Conservation (phyloP, 2,797 vertebrate species). For the Esox lucius region DNA sequence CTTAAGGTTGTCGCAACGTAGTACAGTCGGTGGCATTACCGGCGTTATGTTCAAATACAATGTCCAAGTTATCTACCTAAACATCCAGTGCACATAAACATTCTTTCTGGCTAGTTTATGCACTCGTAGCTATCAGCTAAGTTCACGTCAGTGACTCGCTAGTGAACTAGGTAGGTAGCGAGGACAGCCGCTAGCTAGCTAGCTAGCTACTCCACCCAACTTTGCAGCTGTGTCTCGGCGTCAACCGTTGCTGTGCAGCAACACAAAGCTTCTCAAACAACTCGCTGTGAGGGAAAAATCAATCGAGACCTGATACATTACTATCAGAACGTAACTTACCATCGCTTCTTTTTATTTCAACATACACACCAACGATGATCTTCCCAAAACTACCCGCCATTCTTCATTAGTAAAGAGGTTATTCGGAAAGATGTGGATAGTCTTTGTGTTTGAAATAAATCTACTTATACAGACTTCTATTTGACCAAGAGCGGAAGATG, state of each 20-base stretch:
- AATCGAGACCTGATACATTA: not conserved
- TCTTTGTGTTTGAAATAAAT: constrained; percentile 2
- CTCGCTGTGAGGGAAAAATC: constrained; percentile 39
- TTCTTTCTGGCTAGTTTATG: not conserved
- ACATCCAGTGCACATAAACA: too few species aligned
- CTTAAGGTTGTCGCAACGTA: too few species aligned
- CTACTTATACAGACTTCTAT: not conserved
- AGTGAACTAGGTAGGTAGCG: not conserved
- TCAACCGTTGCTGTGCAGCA: constrained; percentile 53
- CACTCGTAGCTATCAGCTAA: not conserved
- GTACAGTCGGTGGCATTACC: too few species aligned
- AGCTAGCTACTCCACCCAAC: constrained; percentile 29
- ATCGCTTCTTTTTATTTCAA: constrained; percentile 96
- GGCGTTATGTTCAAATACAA: too few species aligned
- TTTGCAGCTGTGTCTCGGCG: constrained; percentile 32
- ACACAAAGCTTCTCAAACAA: constrained; percentile 62
- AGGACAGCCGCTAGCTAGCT: not conserved
- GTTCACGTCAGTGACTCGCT: not conserved
- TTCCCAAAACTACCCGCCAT: constrained; percentile 93
- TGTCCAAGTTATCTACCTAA: too few species aligned
- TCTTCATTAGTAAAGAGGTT: constrained; percentile 66
- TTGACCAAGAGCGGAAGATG: not conserved
- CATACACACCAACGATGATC: constrained; percentile 92
- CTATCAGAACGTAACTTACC: constrained; percentile 77
- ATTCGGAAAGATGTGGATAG: not conserved